Conservation (phyloP, 2,888 invertebrate species). For the Helleia helle region DNA sequence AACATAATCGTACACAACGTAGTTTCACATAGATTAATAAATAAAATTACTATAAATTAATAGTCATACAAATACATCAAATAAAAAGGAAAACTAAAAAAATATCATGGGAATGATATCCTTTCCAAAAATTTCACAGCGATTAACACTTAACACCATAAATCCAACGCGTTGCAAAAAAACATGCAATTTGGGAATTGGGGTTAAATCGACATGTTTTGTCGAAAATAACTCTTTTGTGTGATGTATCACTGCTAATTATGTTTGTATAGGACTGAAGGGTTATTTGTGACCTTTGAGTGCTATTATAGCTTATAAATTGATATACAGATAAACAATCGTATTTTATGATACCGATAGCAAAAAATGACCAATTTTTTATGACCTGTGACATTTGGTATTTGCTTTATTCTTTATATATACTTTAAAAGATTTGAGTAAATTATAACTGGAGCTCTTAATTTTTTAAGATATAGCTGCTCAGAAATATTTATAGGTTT, state of each 20-base stretch:
- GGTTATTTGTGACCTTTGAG: slow-evolving; percentile 40
- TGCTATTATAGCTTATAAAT: slow-evolving; percentile 14
- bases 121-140: slow-evolving; percentile 48
- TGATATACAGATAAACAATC: slow-evolving; percentile 13
- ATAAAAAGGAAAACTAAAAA: slow-evolving; percentile 24
- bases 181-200: slow-evolving; percentile 43
- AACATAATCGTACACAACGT: no score
- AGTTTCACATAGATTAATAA: no score
- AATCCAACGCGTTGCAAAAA: slow-evolving; percentile 49
- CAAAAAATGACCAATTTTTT: no score
- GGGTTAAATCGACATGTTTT: slow-evolving; percentile 67
- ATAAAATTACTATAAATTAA: no score
- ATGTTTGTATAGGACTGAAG: slow-evolving; percentile 59
- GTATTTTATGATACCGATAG: no score
- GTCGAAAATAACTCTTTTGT: slow-evolving; percentile 58
- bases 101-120: slow-evolving; percentile 49
- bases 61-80: not conserved
- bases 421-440: no score
- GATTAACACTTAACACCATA: slow-evolving; percentile 53
- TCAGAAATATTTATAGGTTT: no score
- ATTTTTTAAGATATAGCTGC: no score
- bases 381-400: no score
- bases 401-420: no score
- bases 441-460: no score
- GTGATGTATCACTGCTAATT: slow-evolving; percentile 60